phyloP scores from a whole-genome alignment of 1,140 invertebrate species.

The Cataglyphis hispanica region DNA sequence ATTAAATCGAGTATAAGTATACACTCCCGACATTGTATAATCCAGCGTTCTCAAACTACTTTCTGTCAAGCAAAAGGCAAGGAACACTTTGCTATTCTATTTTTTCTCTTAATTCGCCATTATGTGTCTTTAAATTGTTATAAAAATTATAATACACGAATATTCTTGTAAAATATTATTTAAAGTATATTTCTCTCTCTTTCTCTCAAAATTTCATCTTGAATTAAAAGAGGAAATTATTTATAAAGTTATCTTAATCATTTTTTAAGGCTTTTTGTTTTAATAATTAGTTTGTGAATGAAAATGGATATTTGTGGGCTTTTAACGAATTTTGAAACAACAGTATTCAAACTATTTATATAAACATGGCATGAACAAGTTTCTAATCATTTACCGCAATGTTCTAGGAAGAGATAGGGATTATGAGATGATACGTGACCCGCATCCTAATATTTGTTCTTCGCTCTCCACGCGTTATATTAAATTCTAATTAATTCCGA shows the following conservation, averaged over 20 bases:
- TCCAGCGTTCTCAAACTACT: constrained; percentile 37
- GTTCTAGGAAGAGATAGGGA: constrained; percentile 15
- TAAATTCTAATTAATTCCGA: constrained; percentile 53
- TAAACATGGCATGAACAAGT: neutral
- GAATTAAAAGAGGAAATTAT: neutral
- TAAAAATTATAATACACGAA: neutral
- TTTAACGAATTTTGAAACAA: neutral
- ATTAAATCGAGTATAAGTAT: constrained; percentile 30
- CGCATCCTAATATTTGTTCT: constrained; percentile 20
- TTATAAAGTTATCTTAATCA: neutral
- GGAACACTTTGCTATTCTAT: neutral
- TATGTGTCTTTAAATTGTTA: neutral
- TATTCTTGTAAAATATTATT: neutral
- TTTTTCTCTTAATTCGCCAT: neutral
- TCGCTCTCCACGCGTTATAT: neutral
- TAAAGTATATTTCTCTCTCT: neutral
- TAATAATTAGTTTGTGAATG: no score
- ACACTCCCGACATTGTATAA: constrained; percentile 8
- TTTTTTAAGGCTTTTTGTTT: neutral
- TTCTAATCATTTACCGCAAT: constrained; percentile 11
- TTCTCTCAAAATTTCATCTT: neutral
- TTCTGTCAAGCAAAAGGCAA: constrained; percentile 24
- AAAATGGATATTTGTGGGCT: neutral
- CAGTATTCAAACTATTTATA: neutral
- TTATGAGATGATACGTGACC: constrained; percentile 29